Base-by-base conservation (phyloP, 2,888 invertebrate genomes). In the Didymodactylos carnosus region DNA sequence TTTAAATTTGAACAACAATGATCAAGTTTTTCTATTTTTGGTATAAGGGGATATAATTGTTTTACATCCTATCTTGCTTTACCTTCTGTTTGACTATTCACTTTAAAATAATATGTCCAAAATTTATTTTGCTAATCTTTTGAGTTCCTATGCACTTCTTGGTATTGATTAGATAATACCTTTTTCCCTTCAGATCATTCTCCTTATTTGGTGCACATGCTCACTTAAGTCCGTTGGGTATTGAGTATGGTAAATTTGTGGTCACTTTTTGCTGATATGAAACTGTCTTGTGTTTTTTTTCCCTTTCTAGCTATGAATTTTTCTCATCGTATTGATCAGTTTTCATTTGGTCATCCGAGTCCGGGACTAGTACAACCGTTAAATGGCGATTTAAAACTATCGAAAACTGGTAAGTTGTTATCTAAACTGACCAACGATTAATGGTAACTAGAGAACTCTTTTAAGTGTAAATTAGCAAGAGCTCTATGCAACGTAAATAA, bases 341-440 rank as follows among this genome's bases (percentile, higher is more conserved):
- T 98, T 76, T 94, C 93, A 78, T 98, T 97, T 83, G 97, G 97
- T 0, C 91, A 91, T 79, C 88, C 89, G 16, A 89, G 90, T 27
- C 88, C 90, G 75, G 92, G 93, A 5, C 88, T 93, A 76, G 88
- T 98, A 76, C 92, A 94, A 83, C 95, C 97, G 1, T 84, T 98
- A 75, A 95, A 97, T 85, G 94, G 94, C 16, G 94, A 94, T 82
- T 92, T 94, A 81, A 89, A 91, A 81, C 86, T 91, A 72, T 87
- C 93, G 3, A 79, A 83, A 69, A 82, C 86, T 74, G 87, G 89
- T 89, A 83, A 85, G 86, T 83, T 75, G 14, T 8, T 13, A 71
- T 73, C 27, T 29, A 27, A 13, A 25, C 16, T n/a, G 14, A 14
- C 25, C 14, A 14, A 23, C 43, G 16, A 40, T 40, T 25, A 11